Evolutionary conservation across 2,888 invertebrate genomes (phyloP), one percentile per base, ranked within the genome.

Genomic region (Eristalis pertinax): DNA sequence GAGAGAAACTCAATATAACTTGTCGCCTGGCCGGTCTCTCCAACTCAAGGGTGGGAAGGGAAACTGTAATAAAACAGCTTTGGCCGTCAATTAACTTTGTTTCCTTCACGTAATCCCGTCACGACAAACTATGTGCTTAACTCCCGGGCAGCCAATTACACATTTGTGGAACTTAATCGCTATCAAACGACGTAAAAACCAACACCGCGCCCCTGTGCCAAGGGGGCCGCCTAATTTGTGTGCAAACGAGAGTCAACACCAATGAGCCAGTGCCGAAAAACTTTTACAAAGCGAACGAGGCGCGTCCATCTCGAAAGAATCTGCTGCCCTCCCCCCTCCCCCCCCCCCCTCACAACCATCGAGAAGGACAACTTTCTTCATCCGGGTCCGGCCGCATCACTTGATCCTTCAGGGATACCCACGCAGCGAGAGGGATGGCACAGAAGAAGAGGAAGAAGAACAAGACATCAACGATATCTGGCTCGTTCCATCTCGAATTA

Each of bases 401-500:
- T 84, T 58, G 63, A 70, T 76, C 80, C 80, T 68, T 50, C 60
- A 58, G 58, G 58, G 79, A 73, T 60, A 15, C 43, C 13, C 38
- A 13, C 38, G 35, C 35, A 2, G 35, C 41, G 43, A 7, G 7
- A 2, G 4, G 0, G 50, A n/a, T 19, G 50, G 19, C 5, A n/a
- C n/a, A 43, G 41, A 41, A 22, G 10, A 56, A 11, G 32, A n/a
- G n/a, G n/a, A n/a, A n/a, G 2, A 10, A 73, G 67, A 63, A 50
- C 41, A 69, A 74, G 60, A 74, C 43, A 78, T 50, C 50, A 65
- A 15, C 68, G 56, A 41, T 81, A 81, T 85, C 81, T 81, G 50
- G 43, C 68, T 70, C 64, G 43, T 73, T 77, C 43, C 73, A 77
- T 81, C 76, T 77, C 26, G 73, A 76, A 81, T 73, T 75, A 77